phyloP scores from a whole-genome alignment of 2,888 invertebrate species.

The Xanthorhoe spadicearia region DNA sequence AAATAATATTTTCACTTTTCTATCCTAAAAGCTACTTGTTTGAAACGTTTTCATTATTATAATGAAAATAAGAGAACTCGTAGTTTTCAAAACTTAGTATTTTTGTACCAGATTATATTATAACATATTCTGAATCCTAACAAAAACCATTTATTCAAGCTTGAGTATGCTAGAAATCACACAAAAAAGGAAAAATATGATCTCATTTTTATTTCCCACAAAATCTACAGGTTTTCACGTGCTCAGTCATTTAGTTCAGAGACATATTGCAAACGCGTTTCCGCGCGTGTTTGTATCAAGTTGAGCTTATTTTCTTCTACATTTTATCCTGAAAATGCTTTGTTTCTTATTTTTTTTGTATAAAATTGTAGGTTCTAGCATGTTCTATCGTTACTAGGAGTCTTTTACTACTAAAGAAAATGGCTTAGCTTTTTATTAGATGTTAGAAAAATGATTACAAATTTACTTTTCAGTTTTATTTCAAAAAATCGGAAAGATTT shows the following conservation, averaged over 20 bases:
- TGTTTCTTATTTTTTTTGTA: not conserved
- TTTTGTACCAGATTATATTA: too few relatives aligned
- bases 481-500: constrained; percentile 39
- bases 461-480: constrained; percentile 20
- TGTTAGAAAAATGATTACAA: not conserved
- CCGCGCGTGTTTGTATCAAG: constrained; percentile 55
- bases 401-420: not conserved
- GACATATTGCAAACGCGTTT: constrained; percentile 19
- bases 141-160: too few relatives aligned
- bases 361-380: not conserved
- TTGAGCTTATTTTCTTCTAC: constrained; percentile 56
- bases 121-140: too few relatives aligned
- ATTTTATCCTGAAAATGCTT: constrained; percentile 32
- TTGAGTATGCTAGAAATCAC: not conserved
- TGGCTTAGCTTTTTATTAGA: not conserved
- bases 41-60: too few relatives aligned
- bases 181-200: not conserved
- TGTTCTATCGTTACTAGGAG: not conserved
- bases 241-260: constrained; percentile 15
- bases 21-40: too few relatives aligned
- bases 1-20: too few relatives aligned
- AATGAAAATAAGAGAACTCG: too few relatives aligned
- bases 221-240: constrained; percentile 15
- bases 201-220: not conserved
- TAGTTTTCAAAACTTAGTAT: too few relatives aligned